phyloP scores from a whole-genome alignment of 2,797 vertebrate species.

The Hypotaenidia okinawae region DNA sequence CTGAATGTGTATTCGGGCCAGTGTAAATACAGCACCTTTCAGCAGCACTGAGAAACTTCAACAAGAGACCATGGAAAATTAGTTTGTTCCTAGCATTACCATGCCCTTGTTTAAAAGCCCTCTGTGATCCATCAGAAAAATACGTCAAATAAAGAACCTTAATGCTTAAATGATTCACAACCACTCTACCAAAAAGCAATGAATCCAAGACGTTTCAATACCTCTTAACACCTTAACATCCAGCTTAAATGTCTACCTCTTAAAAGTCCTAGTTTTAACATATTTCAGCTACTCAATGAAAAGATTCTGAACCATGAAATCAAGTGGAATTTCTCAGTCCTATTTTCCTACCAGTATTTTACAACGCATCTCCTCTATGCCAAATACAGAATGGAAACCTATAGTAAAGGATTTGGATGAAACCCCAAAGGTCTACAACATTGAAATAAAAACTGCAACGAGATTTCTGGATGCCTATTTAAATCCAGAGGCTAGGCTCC shows the following conservation, averaged over 20 bases:
- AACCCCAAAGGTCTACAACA: background rate
- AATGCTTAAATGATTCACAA: conserved; percentile 16
- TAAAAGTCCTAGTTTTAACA: background rate
- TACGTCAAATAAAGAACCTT: conserved; percentile 1
- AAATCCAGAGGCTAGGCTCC: background rate
- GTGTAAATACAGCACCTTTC: conserved; percentile 41
- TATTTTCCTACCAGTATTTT: background rate
- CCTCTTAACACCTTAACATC: background rate
- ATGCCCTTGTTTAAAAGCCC: conserved; percentile 27
- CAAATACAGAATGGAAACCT: background rate
- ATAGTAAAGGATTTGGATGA: background rate
- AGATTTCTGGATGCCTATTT: background rate
- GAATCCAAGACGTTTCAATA: background rate
- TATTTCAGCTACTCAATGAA: background rate
- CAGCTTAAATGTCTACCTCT: background rate
- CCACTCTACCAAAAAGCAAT: background rate
- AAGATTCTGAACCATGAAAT: background rate
- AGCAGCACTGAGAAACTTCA: conserved; percentile 22
- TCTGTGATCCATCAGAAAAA: conserved; percentile 26
- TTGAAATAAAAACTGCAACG: background rate
- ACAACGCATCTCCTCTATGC: background rate
- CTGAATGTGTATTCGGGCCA: conserved; percentile 34
- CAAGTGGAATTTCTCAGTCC: background rate
- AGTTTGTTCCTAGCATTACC: conserved; percentile 32
- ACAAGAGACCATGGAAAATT: conserved; percentile 43